Percentiles rank a stretch among this genome's conserved stretches.
Conservation (phyloP, 1,140 invertebrate species). For the Harpegnathos saltator region DNA sequence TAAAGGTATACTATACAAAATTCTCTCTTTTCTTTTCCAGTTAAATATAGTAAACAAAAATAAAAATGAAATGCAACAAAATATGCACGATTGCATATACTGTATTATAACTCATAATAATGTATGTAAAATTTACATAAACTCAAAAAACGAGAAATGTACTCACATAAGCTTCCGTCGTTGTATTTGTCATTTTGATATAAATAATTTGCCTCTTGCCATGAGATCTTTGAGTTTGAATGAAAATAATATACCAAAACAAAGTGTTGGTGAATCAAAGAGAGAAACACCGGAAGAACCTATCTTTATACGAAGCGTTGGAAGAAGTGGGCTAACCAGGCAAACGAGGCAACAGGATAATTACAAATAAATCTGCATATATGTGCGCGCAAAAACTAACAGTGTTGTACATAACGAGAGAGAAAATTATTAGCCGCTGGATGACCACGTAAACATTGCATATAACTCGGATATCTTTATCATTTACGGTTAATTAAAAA, state of each 20-base stretch:
- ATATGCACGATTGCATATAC: neutral
- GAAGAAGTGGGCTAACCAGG: neutral
- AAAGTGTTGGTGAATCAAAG: neutral
- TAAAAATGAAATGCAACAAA: neutral
- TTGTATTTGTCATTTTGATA: neutral
- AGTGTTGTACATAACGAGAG: neutral
- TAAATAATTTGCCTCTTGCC: too few relatives aligned
- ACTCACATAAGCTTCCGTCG: neutral
- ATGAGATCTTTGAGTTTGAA: too few relatives aligned
- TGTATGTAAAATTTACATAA: neutral
- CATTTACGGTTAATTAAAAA: neutral
- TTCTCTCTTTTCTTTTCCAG: conserved; percentile 15
- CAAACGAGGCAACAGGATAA: conserved; percentile 14
- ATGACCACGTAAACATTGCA: conserved; percentile 23
- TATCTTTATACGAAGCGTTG: conserved; percentile 2
- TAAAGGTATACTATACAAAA: conserved; percentile 12
- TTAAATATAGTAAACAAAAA: conserved; percentile 17
- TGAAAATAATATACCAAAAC: too few relatives aligned
- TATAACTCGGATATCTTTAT: conserved; percentile 12
- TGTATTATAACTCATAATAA: too few relatives aligned
- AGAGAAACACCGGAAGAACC: neutral
- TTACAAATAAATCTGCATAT: conserved; percentile 1
- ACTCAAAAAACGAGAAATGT: neutral
- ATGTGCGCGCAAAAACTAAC: conserved; percentile 9
- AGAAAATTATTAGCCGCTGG: conserved; percentile 25